These are phyloP conservation scores for Mesorhabditis belari DNA, from an alignment of 2,888 invertebrate species.

Conservation along the genomic window DNA sequence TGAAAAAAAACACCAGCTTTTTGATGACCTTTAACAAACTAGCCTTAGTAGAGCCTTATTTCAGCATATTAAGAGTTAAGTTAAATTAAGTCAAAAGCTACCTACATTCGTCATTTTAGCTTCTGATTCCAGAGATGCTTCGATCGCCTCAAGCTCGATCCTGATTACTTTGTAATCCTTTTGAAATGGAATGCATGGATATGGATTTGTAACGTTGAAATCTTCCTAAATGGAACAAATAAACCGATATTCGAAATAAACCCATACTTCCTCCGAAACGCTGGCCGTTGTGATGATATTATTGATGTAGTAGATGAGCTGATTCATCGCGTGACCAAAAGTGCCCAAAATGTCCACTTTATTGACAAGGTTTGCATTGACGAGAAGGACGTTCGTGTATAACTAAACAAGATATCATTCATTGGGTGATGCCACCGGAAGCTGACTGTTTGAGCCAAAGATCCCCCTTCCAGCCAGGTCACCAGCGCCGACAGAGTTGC, in stretches of 20 bases:
- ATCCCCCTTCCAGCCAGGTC: slow-evolving; percentile 94
- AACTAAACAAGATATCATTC: slow-evolving; percentile 7
- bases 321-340: slow-evolving; percentile 82
- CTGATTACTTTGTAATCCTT: not conserved
- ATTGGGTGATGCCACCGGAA: not conserved
- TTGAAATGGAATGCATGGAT: not conserved
- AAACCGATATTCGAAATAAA: not conserved
- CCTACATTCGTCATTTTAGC: too few relatives aligned
- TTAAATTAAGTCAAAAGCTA: too few relatives aligned
- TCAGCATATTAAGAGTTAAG: too few relatives aligned
- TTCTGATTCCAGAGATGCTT: too few relatives aligned
- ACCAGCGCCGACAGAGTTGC: slow-evolving; percentile 82
- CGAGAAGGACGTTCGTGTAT: slow-evolving; percentile 26
- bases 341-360: slow-evolving; percentile 73
- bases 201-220: slow-evolving; percentile 8
- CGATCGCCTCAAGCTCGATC: not conserved
- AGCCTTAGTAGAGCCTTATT: too few relatives aligned
- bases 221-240: slow-evolving; percentile 10
- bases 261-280: slow-evolving; percentile 54
- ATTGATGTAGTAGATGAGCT: slow-evolving; percentile 78
- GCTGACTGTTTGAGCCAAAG: slow-evolving; percentile 81
- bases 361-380: slow-evolving; percentile 6
- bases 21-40: too few relatives aligned
- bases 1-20: too few relatives aligned
- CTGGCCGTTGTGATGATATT: slow-evolving; percentile 68